phyloP scores from a whole-genome alignment of 2,113 vertebrate genomes.

The Asarcornis scutulata region DNA sequence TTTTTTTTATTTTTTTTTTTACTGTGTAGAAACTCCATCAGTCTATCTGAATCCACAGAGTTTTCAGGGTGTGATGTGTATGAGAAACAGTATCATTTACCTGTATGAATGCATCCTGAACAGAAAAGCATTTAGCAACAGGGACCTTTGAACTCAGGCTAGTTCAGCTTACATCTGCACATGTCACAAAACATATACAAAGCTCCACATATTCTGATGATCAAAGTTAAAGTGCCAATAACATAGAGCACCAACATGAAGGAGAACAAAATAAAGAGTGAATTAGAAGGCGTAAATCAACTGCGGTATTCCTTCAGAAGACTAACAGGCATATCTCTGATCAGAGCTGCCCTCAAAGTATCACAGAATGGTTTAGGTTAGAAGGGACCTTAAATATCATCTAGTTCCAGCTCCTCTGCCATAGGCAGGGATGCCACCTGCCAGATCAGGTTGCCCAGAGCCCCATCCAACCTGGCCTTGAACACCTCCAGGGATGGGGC shows the following conservation, averaged over 20 bases:
- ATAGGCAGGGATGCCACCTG: neutral
- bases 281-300: neutral
- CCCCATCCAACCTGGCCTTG: neutral
- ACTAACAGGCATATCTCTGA: neutral
- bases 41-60: neutral
- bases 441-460: neutral
- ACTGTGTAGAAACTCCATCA: neutral
- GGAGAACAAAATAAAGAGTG: neutral
- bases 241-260: neutral
- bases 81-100: neutral
- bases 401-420: neutral
- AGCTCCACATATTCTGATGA: neutral
- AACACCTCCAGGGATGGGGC: neutral
- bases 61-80: neutral
- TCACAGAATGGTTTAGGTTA: neutral
- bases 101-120: neutral
- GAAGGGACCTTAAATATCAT: neutral
- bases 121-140: neutral
- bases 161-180: neutral
- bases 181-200: neutral
- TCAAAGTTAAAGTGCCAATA: neutral
- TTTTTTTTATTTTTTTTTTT: neutral
- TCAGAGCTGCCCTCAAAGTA: neutral
- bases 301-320: fast-evolving
- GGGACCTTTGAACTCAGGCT: neutral